Evolutionary conservation across 2,888 invertebrate genomes (phyloP).

Genomic region (Epicampocera succincta): DNA sequence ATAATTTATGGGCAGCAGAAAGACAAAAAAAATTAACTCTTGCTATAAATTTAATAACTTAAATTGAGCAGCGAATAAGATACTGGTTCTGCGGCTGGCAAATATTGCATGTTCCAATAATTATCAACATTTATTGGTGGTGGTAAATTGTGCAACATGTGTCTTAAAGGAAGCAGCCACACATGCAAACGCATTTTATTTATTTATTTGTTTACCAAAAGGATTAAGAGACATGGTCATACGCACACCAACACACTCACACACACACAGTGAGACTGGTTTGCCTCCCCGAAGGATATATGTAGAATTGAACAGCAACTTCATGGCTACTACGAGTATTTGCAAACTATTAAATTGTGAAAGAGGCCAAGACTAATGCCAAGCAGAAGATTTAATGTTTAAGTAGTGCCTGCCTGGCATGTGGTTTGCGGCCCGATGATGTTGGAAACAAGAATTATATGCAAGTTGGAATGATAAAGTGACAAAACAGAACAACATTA

Average conservation of each 20-base stretch:
- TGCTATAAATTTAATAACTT: constrained; percentile 9
- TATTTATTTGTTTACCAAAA: constrained; percentile 7
- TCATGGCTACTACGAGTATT: not conserved
- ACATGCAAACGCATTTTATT: constrained; percentile 34
- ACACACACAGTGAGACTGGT: constrained; percentile 10
- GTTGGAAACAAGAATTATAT: not conserved
- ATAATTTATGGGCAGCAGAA: not conserved
- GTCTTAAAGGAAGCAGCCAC: constrained; percentile 4
- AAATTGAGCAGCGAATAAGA: constrained; percentile 1
- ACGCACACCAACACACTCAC: not conserved
- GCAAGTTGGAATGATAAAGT: not conserved
- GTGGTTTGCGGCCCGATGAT: constrained; percentile 12
- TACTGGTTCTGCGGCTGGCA: not conserved
- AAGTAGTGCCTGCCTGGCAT: constrained; percentile 31
- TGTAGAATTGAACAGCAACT: constrained; percentile 15
- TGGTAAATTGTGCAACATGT: constrained; percentile 60
- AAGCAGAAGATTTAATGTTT: constrained; percentile 51
- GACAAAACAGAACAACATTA: too few relatives aligned
- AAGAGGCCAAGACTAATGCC: constrained; percentile 18
- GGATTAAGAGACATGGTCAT: constrained; percentile 7
- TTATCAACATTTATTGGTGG: constrained; percentile 47
- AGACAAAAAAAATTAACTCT: not conserved
- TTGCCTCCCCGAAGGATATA: constrained; percentile 17
- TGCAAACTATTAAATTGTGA: constrained; percentile 11
- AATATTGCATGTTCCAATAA: constrained; percentile 42